A percentile compares a stretch with the other conserved stretches of the same genome.
These are phyloP conservation scores for Salarias fasciatus DNA, from an alignment of 2,797 vertebrate species.

Conservation along the genomic window DNA sequence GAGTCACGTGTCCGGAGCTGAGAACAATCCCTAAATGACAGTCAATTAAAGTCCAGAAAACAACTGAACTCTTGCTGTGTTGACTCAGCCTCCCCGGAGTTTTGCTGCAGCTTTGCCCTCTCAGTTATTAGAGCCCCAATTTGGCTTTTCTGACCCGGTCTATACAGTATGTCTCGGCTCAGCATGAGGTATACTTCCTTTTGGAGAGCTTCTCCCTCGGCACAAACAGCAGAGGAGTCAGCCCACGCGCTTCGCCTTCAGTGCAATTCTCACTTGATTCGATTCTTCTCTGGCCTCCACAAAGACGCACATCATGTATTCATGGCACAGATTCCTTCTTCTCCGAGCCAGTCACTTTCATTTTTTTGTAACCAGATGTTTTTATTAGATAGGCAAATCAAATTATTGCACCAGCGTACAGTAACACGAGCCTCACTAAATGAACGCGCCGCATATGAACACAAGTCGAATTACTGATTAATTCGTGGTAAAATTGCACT, in stretches of 20 bases:
- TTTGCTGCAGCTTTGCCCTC: constrained; percentile 9
- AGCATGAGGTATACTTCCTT: constrained; percentile 33
- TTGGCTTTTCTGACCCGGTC: constrained; percentile 27
- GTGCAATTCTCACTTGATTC: constrained; percentile 45
- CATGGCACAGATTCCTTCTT: constrained; percentile 1
- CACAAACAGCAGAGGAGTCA: constrained; percentile 7
- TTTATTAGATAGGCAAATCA: constrained; percentile 25
- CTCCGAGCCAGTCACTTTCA: constrained; percentile 5
- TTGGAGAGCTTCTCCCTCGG: constrained; percentile 24
- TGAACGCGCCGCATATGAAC: constrained; percentile 15
- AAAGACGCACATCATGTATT: constrained; percentile 26
- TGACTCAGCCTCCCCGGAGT: constrained; percentile 14
- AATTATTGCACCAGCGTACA: constrained; percentile 11
- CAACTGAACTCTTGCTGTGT: not conserved
- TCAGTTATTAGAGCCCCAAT: constrained; percentile 39
- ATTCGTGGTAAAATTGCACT: constrained; percentile 23
- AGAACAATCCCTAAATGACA: not conserved
- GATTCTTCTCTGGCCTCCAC: constrained; percentile 17
- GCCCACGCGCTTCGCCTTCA: constrained; percentile 32
- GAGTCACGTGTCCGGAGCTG: constrained; percentile 5
- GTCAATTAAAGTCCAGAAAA: constrained; percentile 6
- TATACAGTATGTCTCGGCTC: constrained; percentile 24
- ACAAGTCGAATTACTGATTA: constrained; percentile 20
- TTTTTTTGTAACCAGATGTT: constrained; percentile 17
- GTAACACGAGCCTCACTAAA: constrained; percentile 17